Percentiles rank a stretch among this genome's conserved stretches.
Evolutionary conservation across 2,797 vertebrate genomes (phyloP).

Genomic region (Meda fulgida): DNA sequence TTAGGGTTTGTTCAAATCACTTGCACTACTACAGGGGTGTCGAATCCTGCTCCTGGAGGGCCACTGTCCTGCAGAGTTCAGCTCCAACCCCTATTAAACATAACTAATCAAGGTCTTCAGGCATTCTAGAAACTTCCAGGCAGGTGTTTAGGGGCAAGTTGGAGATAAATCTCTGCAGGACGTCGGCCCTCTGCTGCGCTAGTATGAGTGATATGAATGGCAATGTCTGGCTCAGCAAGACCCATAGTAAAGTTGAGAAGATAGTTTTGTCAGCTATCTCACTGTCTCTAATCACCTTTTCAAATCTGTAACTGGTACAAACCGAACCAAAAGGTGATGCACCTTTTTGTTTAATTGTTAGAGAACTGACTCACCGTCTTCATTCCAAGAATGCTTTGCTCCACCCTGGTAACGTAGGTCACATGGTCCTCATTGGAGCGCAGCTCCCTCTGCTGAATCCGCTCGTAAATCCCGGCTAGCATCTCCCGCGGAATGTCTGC

Average conservation of each 20-base stretch:
- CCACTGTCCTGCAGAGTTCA: no score
- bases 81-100: no score
- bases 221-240: neutral
- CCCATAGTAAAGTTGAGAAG: slow-evolving; percentile 1
- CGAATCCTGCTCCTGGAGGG: no score
- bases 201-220: neutral
- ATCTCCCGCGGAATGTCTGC: slow-evolving; percentile 97
- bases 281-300: slow-evolving; percentile 21
- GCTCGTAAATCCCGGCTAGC: slow-evolving; percentile 96
- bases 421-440: slow-evolving; percentile 98
- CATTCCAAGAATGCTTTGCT: slow-evolving; percentile 71
- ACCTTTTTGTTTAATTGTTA: slow-evolving; percentile 22
- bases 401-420: slow-evolving; percentile 97
- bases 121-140: neutral
- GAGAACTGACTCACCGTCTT: slow-evolving; percentile 58
- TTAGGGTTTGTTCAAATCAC: neutral
- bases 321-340: slow-evolving; percentile 19
- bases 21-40: neutral
- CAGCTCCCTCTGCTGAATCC: slow-evolving; percentile 96
- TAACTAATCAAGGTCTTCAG: neutral
- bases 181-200: neutral
- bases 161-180: neutral
- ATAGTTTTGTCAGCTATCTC: neutral
- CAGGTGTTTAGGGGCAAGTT: neutral
- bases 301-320: slow-evolving; percentile 9